A percentile compares a stretch with the other conserved stretches of the same genome.
These are phyloP conservation scores for Theristus sp. DNA, from an alignment of 2,888 invertebrate genomes.

Conservation along the genomic window DNA sequence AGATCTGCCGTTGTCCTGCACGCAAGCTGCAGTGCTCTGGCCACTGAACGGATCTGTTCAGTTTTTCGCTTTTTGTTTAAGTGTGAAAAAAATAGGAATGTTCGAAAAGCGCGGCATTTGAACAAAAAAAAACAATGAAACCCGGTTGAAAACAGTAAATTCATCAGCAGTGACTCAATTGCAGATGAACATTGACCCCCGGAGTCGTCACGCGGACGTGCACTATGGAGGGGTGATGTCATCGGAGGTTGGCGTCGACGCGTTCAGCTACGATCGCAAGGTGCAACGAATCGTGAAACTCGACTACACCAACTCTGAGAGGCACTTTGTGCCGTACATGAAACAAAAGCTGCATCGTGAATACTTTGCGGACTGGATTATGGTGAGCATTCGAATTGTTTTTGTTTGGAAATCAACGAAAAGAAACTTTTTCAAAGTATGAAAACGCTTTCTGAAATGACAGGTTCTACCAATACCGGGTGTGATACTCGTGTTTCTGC, in stretches of 20 bases:
- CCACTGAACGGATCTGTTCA: too few relatives aligned
- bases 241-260: not conserved
- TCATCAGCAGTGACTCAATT: too few relatives aligned
- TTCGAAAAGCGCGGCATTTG: too few relatives aligned
- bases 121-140: too few relatives aligned
- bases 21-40: too few relatives aligned
- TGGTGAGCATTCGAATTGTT: not conserved
- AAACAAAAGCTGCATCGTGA: not conserved
- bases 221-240: not conserved
- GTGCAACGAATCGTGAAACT: too few relatives aligned
- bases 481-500: conserved; percentile 18
- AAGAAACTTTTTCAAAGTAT: not conserved
- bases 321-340: not conserved
- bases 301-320: too few relatives aligned
- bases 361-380: not conserved
- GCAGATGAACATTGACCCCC: not conserved
- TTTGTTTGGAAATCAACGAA: too few relatives aligned
- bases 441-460: not conserved
- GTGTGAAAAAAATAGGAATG: too few relatives aligned
- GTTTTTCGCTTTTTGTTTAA: too few relatives aligned
- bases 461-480: conserved; percentile 17
- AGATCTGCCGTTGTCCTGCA: too few relatives aligned
- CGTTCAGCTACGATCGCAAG: not conserved
- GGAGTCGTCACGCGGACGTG: not conserved
- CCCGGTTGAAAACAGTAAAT: too few relatives aligned